Evolutionary conservation across 2,888 invertebrate species (phyloP), one percentile per base, ranked within the genome.

Genomic region (Agonopterix subpropinquella): DNA sequence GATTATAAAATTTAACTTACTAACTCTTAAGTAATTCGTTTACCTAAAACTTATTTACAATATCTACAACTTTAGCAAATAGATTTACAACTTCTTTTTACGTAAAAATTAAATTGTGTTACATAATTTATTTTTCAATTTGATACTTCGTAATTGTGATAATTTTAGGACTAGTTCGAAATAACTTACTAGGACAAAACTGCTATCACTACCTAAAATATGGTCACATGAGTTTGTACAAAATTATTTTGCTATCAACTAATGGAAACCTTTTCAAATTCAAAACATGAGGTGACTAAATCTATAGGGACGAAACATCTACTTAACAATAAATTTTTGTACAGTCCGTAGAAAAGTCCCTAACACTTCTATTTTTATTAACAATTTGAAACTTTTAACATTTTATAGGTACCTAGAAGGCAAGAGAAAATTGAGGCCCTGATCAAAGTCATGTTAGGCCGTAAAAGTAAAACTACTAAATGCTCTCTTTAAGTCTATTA

Each of bases 1-100:
- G 87, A 83, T 87, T 84, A 85, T 75, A 86, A 87, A 88, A 84
- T 81, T 79, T 79, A 81, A 81, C 77, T 80, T 77, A 77, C 73
- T 80, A 78, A 63, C 61, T 60, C 64, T 74, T 79, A 76, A 68
- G 70, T 79, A 77, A 70, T 74, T 77, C 47, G 55, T 77, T 80
- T 80, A 77, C 63, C 78, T 83, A 80, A 62, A 48, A 47, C 75
- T 82, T 77, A 39, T 88, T 64, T 78, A 87, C 87, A 88, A 67
- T 87, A 87, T 87, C 87, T 87, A 87, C 87, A 88, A 65, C 66
- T 67, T 71, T 65, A 68, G 70, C 49, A 68, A 73, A 79, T 67
- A 64, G 62, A 72, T 74, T 73, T 78, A 79, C 75, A 79, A 63
- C 52, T 52, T 58, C 61, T 67, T 64, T 69, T 65, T 67, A 74